phyloP scores from a whole-genome alignment of 2,113 vertebrate genomes.

The Tautogolabrus adspersus region DNA sequence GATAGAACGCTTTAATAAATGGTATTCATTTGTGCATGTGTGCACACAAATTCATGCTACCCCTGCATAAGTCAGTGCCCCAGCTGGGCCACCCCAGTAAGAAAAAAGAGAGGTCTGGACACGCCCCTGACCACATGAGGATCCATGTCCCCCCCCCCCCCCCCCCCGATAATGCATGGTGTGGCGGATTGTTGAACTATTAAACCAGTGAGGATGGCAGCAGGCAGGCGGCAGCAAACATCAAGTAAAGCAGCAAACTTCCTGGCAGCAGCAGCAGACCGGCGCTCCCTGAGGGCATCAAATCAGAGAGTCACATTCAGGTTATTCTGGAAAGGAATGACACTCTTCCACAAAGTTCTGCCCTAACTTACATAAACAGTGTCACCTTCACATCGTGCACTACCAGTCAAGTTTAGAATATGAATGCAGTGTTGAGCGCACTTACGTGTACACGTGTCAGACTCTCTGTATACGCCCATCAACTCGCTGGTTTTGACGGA shows the following conservation, averaged over 20 bases:
- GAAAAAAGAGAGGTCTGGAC: too few species aligned
- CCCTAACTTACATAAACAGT: neutral
- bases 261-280: conserved; percentile 27
- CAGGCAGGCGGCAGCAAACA: conserved; percentile 40
- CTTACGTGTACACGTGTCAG: conserved; percentile 74
- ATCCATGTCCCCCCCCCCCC: neutral
- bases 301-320: neutral
- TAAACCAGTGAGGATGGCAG: conserved; percentile 20
- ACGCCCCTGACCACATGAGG: neutral
- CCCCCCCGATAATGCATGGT: neutral
- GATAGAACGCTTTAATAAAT: too few species aligned
- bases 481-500: conserved; percentile 71
- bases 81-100: too few species aligned
- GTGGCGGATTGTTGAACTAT: neutral
- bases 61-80: too few species aligned
- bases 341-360: too few species aligned
- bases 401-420: neutral
- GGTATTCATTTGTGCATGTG: too few species aligned
- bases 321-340: neutral
- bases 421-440: neutral
- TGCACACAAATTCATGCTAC: too few species aligned
- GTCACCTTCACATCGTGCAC: neutral
- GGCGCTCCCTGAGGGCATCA: conserved; percentile 18
- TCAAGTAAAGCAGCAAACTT: conserved; percentile 44
- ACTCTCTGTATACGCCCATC: conserved; percentile 79